Evolutionary conservation across 2,888 invertebrate species (phyloP).

Genomic region (Pammene aurita): DNA sequence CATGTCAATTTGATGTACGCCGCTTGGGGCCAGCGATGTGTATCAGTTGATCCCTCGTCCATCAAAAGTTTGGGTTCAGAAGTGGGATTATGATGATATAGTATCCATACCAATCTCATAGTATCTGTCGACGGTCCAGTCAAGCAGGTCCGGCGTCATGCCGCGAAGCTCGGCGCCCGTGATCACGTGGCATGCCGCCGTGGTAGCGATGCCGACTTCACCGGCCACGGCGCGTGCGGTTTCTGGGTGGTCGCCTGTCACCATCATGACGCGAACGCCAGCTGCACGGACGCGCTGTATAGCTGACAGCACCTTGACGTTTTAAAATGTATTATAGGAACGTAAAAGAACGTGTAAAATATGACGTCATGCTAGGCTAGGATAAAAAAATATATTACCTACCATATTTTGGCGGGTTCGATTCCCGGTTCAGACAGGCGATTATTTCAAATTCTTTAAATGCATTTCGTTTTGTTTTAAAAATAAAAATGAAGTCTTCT

Average conservation of each 20-base stretch:
- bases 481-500: no score
- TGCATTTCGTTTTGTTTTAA: no score
- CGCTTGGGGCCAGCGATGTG: no score
- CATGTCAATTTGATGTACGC: no score
- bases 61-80: no score
- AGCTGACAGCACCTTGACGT: slow-evolving; percentile 74
- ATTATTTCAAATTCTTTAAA: no score
- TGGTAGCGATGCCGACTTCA: slow-evolving; percentile 88
- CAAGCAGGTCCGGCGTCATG: slow-evolving; percentile 82
- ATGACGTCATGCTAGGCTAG: no score
- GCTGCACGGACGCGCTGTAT: slow-evolving; percentile 87
- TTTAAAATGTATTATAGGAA: neutral
- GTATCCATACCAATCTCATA: slow-evolving; percentile 67
- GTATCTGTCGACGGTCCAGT: slow-evolving; percentile 72
- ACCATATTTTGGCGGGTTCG: no score
- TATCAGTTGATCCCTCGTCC: no score
- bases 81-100: neutral
- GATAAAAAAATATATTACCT: no score
- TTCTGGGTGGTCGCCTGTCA: slow-evolving; percentile 92
- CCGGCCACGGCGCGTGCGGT: slow-evolving; percentile 90
- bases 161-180: slow-evolving; percentile 82
- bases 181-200: slow-evolving; percentile 78
- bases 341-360: no score
- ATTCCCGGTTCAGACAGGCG: no score
- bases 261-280: slow-evolving; percentile 91